A percentile compares a stretch with the other conserved stretches of the same genome.
Conservation (phyloP, 23 tunicate species). For the Trididemnum nubilum region DNA sequence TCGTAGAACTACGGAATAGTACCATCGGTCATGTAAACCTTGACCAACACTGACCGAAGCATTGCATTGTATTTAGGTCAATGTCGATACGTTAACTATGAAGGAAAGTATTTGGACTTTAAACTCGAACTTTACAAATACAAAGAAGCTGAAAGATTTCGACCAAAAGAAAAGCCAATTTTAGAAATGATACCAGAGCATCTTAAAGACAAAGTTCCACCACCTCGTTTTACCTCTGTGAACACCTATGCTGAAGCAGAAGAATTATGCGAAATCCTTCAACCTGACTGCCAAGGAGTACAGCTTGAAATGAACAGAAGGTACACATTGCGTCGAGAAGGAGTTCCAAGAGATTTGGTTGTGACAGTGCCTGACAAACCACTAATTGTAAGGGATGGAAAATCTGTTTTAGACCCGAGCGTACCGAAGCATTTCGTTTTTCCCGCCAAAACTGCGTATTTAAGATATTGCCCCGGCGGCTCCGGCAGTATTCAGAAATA, state of each 20-base stretch:
- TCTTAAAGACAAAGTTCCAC: neutral
- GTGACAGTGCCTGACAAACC: constrained; percentile 39
- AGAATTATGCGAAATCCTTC: constrained; percentile 56
- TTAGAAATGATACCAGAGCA: constrained; percentile 4
- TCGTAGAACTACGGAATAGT: no score
- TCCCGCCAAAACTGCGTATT: constrained; percentile 58
- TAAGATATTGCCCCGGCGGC: constrained; percentile 71
- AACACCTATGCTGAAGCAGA: constrained; percentile 54
- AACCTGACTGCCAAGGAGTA: constrained; percentile 69
- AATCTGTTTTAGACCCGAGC: neutral
- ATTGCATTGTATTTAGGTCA: no score
- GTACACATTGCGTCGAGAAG: constrained; percentile 45
- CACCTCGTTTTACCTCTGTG: constrained; percentile 53
- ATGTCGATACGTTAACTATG: constrained; percentile 59
- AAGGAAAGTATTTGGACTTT: constrained; percentile 75
- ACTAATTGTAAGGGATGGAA: neutral
- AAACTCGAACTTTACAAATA: constrained; percentile 49
- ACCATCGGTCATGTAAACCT: no score
- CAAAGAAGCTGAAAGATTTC: constrained; percentile 42
- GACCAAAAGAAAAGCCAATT: neutral
- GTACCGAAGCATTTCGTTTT: constrained; percentile 23
- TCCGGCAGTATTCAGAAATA: constrained; percentile 22
- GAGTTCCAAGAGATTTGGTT: constrained; percentile 63
- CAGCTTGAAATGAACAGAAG: constrained; percentile 51
- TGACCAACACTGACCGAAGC: no score